Percentiles rank a stretch among this genome's conserved stretches.
Evolutionary conservation across 2,113 vertebrate genomes (phyloP).

Genomic region (Typhlomys cinereus): DNA sequence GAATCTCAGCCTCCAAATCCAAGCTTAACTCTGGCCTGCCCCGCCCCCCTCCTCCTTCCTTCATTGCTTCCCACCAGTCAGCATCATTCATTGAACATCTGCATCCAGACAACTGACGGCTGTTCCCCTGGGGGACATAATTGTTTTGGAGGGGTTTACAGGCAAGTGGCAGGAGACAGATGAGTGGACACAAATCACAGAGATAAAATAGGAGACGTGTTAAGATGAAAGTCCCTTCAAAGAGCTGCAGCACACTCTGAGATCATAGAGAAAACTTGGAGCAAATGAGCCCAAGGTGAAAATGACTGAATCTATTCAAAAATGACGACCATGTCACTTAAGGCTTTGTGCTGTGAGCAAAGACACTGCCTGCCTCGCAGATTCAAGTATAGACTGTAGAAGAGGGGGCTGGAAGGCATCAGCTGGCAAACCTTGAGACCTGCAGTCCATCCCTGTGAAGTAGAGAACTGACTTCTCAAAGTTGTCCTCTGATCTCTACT

Average conservation of each 20-base stretch:
- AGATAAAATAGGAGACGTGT: not conserved
- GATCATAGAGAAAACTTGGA: not conserved
- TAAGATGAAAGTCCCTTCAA: conserved; percentile 21
- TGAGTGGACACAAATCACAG: conserved; percentile 12
- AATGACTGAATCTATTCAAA: not conserved
- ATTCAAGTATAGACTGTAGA: conserved; percentile 18
- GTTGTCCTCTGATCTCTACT: too few relatives aligned
- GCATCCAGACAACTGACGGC: not conserved
- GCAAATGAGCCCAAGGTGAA: not conserved
- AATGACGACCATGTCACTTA: not conserved
- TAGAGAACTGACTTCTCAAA: too few relatives aligned
- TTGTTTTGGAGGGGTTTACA: not conserved
- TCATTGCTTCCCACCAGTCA: not conserved
- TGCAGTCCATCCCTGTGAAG: too few relatives aligned
- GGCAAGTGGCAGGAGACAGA: not conserved
- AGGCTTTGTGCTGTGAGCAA: not conserved
- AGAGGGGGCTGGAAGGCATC: too few relatives aligned
- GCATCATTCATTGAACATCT: not conserved
- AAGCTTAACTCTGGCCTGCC: not conserved
- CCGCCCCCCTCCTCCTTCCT: not conserved
- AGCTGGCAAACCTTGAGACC: too few relatives aligned
- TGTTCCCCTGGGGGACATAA: not conserved
- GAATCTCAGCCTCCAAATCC: not conserved
- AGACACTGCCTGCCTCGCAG: not conserved
- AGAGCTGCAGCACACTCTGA: not conserved